Evolutionary conservation across 1,140 invertebrate species (phyloP), one percentile per base, ranked within the genome.

Genomic region (Rhagoletis pomonella): DNA sequence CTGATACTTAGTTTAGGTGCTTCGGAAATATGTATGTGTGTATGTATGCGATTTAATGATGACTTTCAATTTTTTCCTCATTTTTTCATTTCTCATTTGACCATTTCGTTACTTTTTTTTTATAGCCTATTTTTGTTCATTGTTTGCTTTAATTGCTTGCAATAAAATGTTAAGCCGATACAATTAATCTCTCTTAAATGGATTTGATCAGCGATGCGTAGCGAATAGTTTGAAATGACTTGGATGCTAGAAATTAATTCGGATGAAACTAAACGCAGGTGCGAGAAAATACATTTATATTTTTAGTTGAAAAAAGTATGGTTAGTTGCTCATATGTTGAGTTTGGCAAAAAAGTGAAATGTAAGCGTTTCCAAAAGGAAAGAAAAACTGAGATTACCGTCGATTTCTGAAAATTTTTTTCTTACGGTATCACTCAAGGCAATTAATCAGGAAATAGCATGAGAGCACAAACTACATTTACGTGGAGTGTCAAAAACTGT

Each of bases 101-200:
- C 73, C 19, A 55, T 81, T 14, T 58, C 17, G 4, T 47, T 47
- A 47, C 7, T 55, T 81, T 29, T 42, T 42, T 12, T 7, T 47
- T 55, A 29, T 29, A 29, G 44, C 9, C 47, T 55, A 50, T 42
- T 81, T 81, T 17, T 55, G 73, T 9, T 81, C 44, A 29, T 17
- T 14, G 12, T 73, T 81, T 81, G 73, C n/a, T 81, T 55, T 81
- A 81, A 81, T 81, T 81, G 73, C 73, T 2, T 81, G 73, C 55
- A 55, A 50, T 55, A 81, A 81, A 81, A 50, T 19, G 44, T 9
- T 58, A 81, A 81, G 47, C n/a, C 73, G 47, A 55, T 81, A 29
- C 73, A 81, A 81, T 81, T 81, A 81, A 81, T 81, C 47, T 81
- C 47, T 19, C 73, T 81, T 81, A 81, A 81, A 10, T 81, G 73